These are phyloP conservation scores for Agrochola circellaris DNA, from an alignment of 2,888 invertebrate species.

Conservation along the genomic window DNA sequence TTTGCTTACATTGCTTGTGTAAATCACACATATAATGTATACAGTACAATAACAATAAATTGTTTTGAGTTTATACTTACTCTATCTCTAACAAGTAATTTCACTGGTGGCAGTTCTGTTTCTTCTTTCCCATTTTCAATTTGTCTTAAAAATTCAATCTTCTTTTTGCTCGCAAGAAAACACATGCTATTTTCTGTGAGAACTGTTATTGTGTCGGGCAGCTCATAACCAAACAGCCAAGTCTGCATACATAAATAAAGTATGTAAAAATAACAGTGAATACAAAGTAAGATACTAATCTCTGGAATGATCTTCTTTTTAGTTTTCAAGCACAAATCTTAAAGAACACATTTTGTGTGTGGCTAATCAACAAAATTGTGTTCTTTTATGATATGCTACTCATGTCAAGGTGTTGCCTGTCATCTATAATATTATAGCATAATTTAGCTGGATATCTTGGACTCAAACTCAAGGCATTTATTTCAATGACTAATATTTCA, in stretches of 20 bases:
- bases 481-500: conserved; percentile 76
- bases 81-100: conserved; percentile 96
- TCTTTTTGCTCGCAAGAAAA: conserved; percentile 99
- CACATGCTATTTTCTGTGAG: conserved; percentile 96
- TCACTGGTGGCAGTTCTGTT: conserved; percentile 94
- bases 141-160: conserved; percentile 98
- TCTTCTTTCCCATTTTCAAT: conserved; percentile 96
- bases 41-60: neutral
- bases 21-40: neutral
- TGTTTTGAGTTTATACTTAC: conserved; percentile 87
- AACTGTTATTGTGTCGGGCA: conserved; percentile 98
- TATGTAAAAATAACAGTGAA: conserved; percentile 1
- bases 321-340: neutral
- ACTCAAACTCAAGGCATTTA: neutral
- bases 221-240: conserved; percentile 99
- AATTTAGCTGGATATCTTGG: neutral
- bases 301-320: neutral
- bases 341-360: neutral
- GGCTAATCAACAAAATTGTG: neutral
- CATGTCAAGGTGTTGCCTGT: no score
- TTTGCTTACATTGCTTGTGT: neutral
- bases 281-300: neutral
- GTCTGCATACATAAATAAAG: conserved; percentile 90
- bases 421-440: neutral
- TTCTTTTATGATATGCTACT: neutral